Evolutionary conservation across 2,113 vertebrate species (phyloP).

Genomic region (Nesospiza acunhae): DNA sequence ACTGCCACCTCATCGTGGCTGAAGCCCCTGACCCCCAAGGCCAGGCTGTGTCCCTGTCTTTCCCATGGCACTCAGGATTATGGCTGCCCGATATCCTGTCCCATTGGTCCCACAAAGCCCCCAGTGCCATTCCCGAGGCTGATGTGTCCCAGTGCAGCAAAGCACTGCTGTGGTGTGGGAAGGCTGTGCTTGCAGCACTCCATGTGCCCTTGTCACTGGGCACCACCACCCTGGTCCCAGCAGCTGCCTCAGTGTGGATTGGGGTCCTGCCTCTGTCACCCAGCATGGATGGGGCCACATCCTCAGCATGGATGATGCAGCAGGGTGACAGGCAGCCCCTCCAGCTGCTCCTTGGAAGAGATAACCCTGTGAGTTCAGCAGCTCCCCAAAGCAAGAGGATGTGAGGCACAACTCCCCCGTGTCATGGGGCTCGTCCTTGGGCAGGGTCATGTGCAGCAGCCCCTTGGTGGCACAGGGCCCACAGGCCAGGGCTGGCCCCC

Average conservation of each 20-base stretch:
- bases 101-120: rapidly evolving
- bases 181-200: background rate
- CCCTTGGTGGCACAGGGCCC: background rate
- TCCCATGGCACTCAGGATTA: background rate
- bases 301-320: rapidly evolving
- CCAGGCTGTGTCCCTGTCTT: background rate
- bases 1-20: background rate
- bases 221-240: background rate
- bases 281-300: background rate
- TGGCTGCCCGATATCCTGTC: background rate
- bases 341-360: rapidly evolving
- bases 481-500: background rate
- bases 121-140: rapidly evolving
- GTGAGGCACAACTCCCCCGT: background rate
- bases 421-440: background rate
- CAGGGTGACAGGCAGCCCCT: background rate
- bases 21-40: background rate
- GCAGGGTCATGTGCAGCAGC: background rate
- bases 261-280: background rate
- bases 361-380: background rate
- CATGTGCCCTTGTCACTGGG: rapidly evolving
- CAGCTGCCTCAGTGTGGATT: rapidly evolving
- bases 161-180: rapidly evolving
- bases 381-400: background rate
- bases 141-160: rapidly evolving